Percentiles rank a stretch among this genome's conserved stretches.
These are phyloP conservation scores for Pristionchus arcanus DNA, from an alignment of 2,888 invertebrate species.

Conservation along the genomic window DNA sequence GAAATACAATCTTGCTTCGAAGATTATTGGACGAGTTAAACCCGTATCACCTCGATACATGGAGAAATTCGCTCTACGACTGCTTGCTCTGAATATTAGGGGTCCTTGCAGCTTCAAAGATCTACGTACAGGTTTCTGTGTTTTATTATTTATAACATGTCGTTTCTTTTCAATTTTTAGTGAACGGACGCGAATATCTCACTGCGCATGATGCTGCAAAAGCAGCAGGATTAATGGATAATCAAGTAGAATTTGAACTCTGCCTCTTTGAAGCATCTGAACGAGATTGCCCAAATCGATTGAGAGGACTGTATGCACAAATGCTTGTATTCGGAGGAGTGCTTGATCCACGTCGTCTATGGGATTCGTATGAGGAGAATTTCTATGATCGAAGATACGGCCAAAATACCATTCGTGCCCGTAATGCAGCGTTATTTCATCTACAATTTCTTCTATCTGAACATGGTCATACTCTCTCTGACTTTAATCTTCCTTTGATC, in stretches of 20 bases:
- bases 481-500: not conserved
- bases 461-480: not conserved
- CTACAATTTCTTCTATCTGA: not conserved
- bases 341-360: not conserved
- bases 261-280: not conserved
- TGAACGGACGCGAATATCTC: not conserved
- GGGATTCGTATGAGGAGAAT: not conserved
- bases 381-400: not conserved
- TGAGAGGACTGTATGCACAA: not conserved
- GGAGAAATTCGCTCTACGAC: too few species aligned
- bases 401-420: not conserved
- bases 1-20: not conserved
- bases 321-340: not conserved
- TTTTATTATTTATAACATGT: too few species aligned
- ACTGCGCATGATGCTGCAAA: not conserved
- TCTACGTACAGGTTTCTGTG: too few species aligned
- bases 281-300: not conserved
- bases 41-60: too few species aligned
- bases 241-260: not conserved
- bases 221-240: not conserved
- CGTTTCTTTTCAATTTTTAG: not conserved
- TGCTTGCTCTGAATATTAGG: too few species aligned
- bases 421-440: not conserved
- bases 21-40: not conserved
- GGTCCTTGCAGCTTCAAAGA: too few species aligned